Conservation (phyloP, 2,113 vertebrate genomes). For the Actinemys pallida region DNA sequence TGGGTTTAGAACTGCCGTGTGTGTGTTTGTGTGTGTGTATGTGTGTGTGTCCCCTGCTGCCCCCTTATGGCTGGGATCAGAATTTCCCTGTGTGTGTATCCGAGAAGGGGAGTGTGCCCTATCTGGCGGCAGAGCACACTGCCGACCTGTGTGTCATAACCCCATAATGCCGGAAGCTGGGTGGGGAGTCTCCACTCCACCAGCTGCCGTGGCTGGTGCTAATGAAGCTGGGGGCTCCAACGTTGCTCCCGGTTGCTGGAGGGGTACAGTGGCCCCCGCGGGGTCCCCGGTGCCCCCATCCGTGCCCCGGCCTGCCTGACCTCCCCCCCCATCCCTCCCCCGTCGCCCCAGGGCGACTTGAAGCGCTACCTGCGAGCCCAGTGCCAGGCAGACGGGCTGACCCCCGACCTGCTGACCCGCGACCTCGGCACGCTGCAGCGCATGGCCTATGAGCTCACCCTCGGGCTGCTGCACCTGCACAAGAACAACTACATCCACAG, state of each 20-base stretch:
- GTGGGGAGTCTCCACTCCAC: background rate
- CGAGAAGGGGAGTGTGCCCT: background rate
- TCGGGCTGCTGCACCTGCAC: conserved; percentile 91
- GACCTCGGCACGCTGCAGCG: conserved; percentile 91
- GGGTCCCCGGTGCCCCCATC: background rate
- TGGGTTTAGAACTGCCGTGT: no score
- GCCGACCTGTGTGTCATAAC: background rate
- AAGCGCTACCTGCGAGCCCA: conserved; percentile 92
- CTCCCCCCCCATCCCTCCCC: background rate
- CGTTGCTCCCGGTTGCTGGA: background rate
- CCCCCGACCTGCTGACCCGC: conserved; percentile 88
- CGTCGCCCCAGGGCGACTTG: conserved; percentile 85
- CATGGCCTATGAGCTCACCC: conserved; percentile 93
- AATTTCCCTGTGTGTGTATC: no score
- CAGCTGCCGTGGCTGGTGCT: background rate
- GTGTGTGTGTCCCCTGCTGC: no score
- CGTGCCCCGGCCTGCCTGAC: background rate
- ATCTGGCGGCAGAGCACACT: background rate
- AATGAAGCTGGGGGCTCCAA: no score
- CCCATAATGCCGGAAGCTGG: background rate
- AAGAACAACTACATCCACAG: conserved; percentile 94
- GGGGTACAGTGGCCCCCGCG: background rate
- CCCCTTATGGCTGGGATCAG: no score
- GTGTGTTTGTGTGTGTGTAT: no score
- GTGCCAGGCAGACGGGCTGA: conserved; percentile 89